Evolutionary conservation across 2,113 vertebrate genomes (phyloP), one percentile per base, ranked within the genome.

Genomic region (Gymnogyps californianus): DNA sequence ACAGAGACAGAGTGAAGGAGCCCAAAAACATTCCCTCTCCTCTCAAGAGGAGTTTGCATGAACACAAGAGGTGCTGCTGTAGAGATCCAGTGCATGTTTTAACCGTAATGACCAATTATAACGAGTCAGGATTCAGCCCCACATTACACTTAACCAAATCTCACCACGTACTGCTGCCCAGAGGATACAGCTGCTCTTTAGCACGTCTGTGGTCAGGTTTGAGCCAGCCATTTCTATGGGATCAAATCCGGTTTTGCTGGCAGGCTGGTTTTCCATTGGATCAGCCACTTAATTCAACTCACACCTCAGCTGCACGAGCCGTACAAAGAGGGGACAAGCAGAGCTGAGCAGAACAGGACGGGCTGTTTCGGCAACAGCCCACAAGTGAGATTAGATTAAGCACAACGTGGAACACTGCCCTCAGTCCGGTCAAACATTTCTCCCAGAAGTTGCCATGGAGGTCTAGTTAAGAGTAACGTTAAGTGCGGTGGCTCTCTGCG

Each of bases 51-150:
- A 55, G 26, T 24, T 8, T 65, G 31, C 14, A 31, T 1, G 9
- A 78, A 51, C 40, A 54, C 19, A 55, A 46, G 51, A 44, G 38
- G 36, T 76, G 76, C 42, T 80, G 49, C 92, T 58, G 42, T 2
- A 42, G 51, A 61, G 19, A 87, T 17, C 19, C 2, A 13, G 10
- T 1, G 7, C 20, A 11, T 11, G 42, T 18, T 83, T 81, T 38
- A 66, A 46, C 17, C 15, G 4, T 4, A 57, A 2, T 2, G 9
- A 58, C 4, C 62, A 62, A 1, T 6, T 28, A 0, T 1, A 71
- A 13, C 61, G 7, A 31, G 10, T 29, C 70, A 66, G 67, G 77
- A 58, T 40, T 38, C 64, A 87, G 64, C 34, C 76, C 28, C 36
- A 20, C 1, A 0, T 46, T 16, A 31, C 28, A n/a, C 40, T 44